A percentile compares a stretch with the other conserved stretches of the same genome.
phyloP scores from a whole-genome alignment of 1,140 invertebrate genomes.

The Hypothenemus hampei region DNA sequence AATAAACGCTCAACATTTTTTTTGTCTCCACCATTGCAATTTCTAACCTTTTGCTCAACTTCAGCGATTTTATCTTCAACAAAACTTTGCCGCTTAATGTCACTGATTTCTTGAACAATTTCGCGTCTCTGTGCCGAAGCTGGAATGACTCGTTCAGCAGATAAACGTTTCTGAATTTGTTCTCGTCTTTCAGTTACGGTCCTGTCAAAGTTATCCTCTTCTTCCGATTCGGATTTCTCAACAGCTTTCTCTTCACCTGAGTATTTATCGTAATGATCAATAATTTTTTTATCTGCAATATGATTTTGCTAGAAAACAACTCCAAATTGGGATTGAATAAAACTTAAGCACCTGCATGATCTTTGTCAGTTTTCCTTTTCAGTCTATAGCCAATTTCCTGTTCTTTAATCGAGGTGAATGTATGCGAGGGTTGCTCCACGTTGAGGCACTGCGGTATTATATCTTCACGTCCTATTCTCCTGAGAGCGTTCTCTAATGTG shows the following conservation, averaged over 20 bases:
- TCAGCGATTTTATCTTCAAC: conserved; percentile 55
- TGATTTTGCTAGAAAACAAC: neutral
- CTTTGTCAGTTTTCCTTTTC: conserved; percentile 37
- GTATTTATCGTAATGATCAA: conserved; percentile 56
- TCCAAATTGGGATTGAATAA: neutral
- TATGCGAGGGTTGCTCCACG: conserved; percentile 58
- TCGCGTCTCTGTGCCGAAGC: conserved; percentile 63
- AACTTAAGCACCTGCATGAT: conserved; percentile 13
- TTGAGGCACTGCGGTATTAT: conserved; percentile 91
- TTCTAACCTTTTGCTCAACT: conserved; percentile 50
- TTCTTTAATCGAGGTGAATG: conserved; percentile 29
- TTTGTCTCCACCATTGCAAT: neutral
- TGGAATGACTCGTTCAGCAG: conserved; percentile 57
- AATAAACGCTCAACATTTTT: no score
- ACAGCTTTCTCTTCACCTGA: conserved; percentile 67
- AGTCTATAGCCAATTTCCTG: conserved; percentile 42
- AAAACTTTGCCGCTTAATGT: conserved; percentile 61
- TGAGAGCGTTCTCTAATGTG: conserved; percentile 80
- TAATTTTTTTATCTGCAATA: conserved; percentile 50
- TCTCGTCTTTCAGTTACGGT: conserved; percentile 63
- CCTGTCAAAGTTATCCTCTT: conserved; percentile 61
- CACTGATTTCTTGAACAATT: conserved; percentile 61
- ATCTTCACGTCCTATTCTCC: conserved; percentile 85
- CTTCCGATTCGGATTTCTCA: conserved; percentile 59
- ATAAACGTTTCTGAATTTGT: conserved; percentile 65